These are phyloP conservation scores for Ceryle rudis DNA, from an alignment of 2,797 vertebrate genomes.

Conservation along the genomic window DNA sequence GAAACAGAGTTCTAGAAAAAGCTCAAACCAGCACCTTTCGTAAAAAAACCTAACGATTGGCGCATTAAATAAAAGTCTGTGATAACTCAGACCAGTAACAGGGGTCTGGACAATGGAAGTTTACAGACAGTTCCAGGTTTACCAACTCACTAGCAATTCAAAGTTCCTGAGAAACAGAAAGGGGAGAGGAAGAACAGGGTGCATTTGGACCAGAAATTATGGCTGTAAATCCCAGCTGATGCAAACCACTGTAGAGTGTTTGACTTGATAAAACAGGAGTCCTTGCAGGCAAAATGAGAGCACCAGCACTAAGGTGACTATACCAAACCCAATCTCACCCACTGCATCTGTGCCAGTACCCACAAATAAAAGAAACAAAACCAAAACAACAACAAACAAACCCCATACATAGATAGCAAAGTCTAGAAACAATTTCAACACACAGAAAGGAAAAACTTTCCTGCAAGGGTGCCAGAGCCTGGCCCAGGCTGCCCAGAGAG, in stretches of 20 bases:
- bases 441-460: background rate
- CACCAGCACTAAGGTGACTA: background rate
- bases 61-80: background rate
- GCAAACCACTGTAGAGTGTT: background rate
- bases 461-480: background rate
- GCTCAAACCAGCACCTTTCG: background rate
- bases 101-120: background rate
- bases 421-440: background rate
- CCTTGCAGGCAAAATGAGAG: fast-evolving
- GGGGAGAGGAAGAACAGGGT: background rate
- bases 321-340: background rate
- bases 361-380: background rate
- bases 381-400: background rate
- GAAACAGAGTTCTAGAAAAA: background rate
- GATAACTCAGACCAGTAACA: background rate
- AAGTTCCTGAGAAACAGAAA: background rate
- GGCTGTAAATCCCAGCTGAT: background rate
- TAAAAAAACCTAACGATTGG: background rate
- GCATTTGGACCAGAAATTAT: too few relatives aligned
- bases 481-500: background rate
- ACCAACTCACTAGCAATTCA: background rate
- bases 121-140: background rate
- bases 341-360: background rate
- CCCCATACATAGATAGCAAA: background rate
- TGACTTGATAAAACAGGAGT: background rate